These are phyloP conservation scores for Betta splendens DNA, from an alignment of 2,797 vertebrate genomes.

Conservation along the genomic window DNA sequence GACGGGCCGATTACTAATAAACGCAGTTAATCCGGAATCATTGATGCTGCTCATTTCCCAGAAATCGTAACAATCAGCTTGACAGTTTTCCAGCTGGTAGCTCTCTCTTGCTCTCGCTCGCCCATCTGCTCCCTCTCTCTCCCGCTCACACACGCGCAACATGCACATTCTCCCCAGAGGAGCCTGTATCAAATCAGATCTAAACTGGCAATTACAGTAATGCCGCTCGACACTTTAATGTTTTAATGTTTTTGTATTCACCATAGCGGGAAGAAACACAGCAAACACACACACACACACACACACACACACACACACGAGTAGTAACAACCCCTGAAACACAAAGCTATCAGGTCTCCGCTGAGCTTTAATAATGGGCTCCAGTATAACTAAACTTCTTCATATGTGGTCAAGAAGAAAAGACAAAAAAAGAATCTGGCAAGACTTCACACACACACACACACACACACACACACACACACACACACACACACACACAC, in stretches of 20 bases:
- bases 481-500: slow-evolving; percentile 24
- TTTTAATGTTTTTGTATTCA: slow-evolving; percentile 57
- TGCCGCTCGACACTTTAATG: slow-evolving; percentile 52
- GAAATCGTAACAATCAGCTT: slow-evolving; percentile 36
- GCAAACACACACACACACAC: slow-evolving; percentile 18
- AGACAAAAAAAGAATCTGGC: slow-evolving; percentile 37
- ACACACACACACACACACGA: no score
- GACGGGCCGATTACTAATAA: slow-evolving; percentile 12
- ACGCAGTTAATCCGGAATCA: background rate
- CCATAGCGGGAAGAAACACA: slow-evolving; percentile 22
- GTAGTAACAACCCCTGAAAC: slow-evolving; percentile 14
- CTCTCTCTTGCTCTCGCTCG: background rate
- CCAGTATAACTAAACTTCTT: slow-evolving; percentile 47
- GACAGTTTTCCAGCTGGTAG: slow-evolving; percentile 40
- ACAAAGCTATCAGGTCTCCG: slow-evolving; percentile 29
- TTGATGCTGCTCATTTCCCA: slow-evolving; percentile 41
- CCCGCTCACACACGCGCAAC: slow-evolving; percentile 1
- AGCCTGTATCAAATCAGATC: slow-evolving; percentile 63
- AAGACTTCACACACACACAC: slow-evolving; percentile 21
- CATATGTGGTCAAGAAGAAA: slow-evolving; percentile 50
- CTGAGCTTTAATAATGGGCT: slow-evolving; percentile 43
- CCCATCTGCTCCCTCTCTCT: background rate
- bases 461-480: slow-evolving; percentile 32
- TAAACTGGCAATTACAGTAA: slow-evolving; percentile 62
- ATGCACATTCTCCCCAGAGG: slow-evolving; percentile 37